Evolutionary conservation across 2,888 invertebrate genomes (phyloP).

Genomic region (Apamea crenata): DNA sequence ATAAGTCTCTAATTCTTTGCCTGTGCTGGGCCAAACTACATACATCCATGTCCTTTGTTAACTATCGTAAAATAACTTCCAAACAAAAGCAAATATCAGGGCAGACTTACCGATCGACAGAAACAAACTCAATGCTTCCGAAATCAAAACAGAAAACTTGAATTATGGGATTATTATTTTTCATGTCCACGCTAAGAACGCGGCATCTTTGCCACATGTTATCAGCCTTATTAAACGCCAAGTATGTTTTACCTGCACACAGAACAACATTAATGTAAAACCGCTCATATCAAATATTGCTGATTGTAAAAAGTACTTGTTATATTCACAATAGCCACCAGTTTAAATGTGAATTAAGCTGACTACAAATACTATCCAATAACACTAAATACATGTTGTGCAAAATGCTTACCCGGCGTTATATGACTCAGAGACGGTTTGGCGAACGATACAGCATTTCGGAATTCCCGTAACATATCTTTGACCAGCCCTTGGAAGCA

Average conservation of each 20-base stretch:
- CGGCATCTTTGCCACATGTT: constrained; percentile 93
- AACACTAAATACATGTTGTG: neutral
- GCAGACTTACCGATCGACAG: constrained; percentile 85
- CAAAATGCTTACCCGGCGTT: constrained; percentile 75
- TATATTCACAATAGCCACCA: neutral
- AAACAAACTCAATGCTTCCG: constrained; percentile 89
- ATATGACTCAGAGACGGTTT: constrained; percentile 78
- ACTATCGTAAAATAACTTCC: neutral
- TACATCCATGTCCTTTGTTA: neutral
- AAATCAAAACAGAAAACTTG: constrained; percentile 92
- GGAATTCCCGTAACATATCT: constrained; percentile 82
- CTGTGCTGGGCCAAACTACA: neutral
- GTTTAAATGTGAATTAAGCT: neutral
- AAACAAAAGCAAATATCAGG: neutral
- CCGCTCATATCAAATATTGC: neutral
- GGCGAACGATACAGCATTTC: constrained; percentile 78
- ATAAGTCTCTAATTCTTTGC: neutral
- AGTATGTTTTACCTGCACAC: constrained; percentile 91
- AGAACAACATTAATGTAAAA: constrained; percentile 16
- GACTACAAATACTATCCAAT: constrained; percentile 9
- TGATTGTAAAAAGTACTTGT: neutral
- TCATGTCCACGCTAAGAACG: constrained; percentile 81
- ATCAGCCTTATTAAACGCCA: constrained; percentile 89
- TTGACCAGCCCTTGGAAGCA: constrained; percentile 80
- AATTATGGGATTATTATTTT: constrained; percentile 77